Conservation (phyloP, 2,797 vertebrate species). For the Hafferia zeledoni region DNA sequence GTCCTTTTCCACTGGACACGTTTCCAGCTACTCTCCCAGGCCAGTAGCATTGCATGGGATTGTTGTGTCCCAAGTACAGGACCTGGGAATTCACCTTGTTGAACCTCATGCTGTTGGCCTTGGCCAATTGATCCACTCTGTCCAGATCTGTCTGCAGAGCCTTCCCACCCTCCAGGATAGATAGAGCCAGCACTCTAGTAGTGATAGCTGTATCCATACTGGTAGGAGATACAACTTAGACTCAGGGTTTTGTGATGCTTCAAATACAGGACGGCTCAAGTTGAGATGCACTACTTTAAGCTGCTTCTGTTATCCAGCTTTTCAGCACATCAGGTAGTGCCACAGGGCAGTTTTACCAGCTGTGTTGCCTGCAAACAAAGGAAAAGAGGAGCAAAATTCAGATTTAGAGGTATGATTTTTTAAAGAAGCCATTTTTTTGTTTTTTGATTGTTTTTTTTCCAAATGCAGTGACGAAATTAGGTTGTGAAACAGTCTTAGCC, state of each 20-base stretch:
- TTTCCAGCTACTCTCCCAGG: background rate
- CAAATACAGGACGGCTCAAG: background rate
- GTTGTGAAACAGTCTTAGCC: background rate
- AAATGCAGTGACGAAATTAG: background rate
- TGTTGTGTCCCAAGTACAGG: background rate
- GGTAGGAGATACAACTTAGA: background rate
- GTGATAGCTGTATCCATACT: background rate
- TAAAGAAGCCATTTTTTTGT: background rate
- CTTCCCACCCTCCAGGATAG: background rate
- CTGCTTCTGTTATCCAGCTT: background rate
- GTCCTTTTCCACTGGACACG: background rate
- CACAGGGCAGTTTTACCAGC: background rate
- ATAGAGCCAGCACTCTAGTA: background rate
- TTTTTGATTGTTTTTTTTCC: background rate
- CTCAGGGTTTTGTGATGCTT: background rate
- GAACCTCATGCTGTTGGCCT: background rate
- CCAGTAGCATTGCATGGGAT: background rate
- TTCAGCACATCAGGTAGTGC: background rate
- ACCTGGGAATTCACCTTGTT: rapidly evolving
- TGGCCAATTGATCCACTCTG: background rate
- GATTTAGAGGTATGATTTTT: background rate
- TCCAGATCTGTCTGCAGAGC: background rate
- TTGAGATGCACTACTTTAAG: background rate
- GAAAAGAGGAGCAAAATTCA: background rate
- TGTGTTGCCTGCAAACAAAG: background rate